Conservation (phyloP, 1,140 invertebrate genomes). For the Orius laevigatus region DNA sequence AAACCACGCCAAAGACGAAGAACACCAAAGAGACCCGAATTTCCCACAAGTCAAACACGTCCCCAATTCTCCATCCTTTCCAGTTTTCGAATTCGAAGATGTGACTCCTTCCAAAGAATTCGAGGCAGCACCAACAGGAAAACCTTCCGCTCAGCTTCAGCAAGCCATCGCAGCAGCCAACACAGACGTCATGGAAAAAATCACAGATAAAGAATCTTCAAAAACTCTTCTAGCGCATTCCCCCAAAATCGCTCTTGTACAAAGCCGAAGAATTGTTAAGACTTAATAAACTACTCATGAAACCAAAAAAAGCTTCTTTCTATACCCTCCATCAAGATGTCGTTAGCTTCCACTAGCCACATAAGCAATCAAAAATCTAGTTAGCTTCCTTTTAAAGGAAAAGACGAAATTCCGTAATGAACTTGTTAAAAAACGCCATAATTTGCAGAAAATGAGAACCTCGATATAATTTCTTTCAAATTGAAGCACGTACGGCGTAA, state of each 20-base stretch:
- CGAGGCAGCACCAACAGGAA: not conserved
- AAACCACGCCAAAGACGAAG: not conserved
- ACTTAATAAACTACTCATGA: not conserved
- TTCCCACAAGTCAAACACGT: conserved; percentile 5
- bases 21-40: conserved; percentile 1
- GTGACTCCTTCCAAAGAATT: not conserved
- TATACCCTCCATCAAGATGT: not conserved
- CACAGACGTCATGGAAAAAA: too few species aligned
- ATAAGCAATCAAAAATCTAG: too few species aligned
- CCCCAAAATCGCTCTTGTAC: conserved; percentile 6
- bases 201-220: too few species aligned
- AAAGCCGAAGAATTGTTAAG: too few species aligned
- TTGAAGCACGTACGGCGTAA: too few species aligned
- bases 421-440: too few species aligned
- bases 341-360: not conserved
- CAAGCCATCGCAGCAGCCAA: too few species aligned
- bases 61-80: not conserved
- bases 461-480: too few species aligned
- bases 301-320: not conserved
- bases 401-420: too few species aligned
- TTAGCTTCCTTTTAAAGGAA: too few species aligned
- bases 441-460: too few species aligned
- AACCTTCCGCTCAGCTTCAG: too few species aligned
- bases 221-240: not conserved
- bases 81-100: not conserved